Conservation (phyloP, 1,140 invertebrate genomes). For the Temnothorax nylanderi region DNA sequence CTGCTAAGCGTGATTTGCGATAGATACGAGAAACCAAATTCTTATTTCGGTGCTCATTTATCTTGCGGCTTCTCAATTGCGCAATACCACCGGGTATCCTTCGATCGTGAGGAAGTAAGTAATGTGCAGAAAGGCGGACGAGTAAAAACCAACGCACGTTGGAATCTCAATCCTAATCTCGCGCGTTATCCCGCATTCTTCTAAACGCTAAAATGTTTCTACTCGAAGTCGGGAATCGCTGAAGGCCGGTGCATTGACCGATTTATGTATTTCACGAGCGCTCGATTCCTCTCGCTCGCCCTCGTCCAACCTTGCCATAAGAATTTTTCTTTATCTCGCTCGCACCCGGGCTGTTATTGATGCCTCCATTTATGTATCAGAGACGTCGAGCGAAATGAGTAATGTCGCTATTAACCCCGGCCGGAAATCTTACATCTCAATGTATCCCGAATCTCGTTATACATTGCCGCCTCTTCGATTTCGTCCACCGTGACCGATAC, state of each 20-base stretch:
- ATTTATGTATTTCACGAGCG: slow-evolving; percentile 56
- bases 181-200: slow-evolving; percentile 68
- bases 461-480: slow-evolving; percentile 16
- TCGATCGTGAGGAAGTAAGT: neutral
- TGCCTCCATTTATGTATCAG: slow-evolving; percentile 84
- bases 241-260: slow-evolving; percentile 63
- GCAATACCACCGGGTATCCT: neutral
- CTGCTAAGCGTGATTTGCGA: slow-evolving; percentile 51
- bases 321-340: slow-evolving; percentile 63
- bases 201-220: slow-evolving; percentile 77
- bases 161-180: slow-evolving; percentile 78
- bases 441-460: slow-evolving; percentile 66
- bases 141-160: neutral
- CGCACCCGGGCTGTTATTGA: slow-evolving; percentile 75
- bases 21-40: slow-evolving; percentile 66
- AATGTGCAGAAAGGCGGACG: neutral
- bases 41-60: slow-evolving; percentile 63
- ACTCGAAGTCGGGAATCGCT: slow-evolving; percentile 36
- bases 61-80: slow-evolving; percentile 68
- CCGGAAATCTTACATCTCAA: slow-evolving; percentile 77
- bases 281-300: slow-evolving; percentile 37
- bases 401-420: slow-evolving; percentile 82
- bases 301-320: slow-evolving; percentile 45
- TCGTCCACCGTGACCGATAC: slow-evolving; percentile 1
- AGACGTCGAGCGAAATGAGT: slow-evolving; percentile 79